phyloP scores from a whole-genome alignment of 2,888 invertebrate genomes.

The Prosopocoilus inquinatus region DNA sequence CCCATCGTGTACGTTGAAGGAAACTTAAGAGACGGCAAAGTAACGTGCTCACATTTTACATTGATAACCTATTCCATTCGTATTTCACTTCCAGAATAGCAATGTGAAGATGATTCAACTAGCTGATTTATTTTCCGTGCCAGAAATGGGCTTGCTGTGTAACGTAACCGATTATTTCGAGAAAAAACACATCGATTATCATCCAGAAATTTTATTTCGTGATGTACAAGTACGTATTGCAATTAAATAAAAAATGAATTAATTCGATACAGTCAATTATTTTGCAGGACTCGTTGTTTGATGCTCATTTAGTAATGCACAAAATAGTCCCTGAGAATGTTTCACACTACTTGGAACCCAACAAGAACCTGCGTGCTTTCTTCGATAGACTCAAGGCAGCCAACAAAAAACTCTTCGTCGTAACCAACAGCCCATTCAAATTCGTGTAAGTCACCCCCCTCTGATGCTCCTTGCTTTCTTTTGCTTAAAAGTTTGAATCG shows the following conservation, averaged over 20 bases:
- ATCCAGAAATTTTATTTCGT: slow-evolving; percentile 89
- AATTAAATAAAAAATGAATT: background rate
- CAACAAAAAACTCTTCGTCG: slow-evolving; percentile 87
- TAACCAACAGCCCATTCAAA: slow-evolving; percentile 94
- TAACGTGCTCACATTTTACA: slow-evolving; percentile 43
- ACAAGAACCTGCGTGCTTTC: slow-evolving; percentile 69
- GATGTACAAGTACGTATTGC: slow-evolving; percentile 29
- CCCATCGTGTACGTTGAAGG: slow-evolving; percentile 87
- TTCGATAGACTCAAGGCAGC: slow-evolving; percentile 71
- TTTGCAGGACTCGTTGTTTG: slow-evolving; percentile 78
- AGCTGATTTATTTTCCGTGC: slow-evolving; percentile 94
- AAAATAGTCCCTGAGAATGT: slow-evolving; percentile 80
- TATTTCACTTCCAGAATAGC: slow-evolving; percentile 51
- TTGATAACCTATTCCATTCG: slow-evolving; percentile 8
- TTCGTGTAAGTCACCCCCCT: slow-evolving; percentile 78
- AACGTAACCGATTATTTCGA: slow-evolving; percentile 94
- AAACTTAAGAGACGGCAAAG: slow-evolving; percentile 68
- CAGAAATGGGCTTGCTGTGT: slow-evolving; percentile 91
- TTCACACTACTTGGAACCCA: slow-evolving; percentile 75
- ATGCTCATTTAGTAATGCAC: slow-evolving; percentile 88
- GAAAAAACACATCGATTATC: slow-evolving; percentile 84
- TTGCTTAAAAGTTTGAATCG: no score
- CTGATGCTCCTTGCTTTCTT: background rate
- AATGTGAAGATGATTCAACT: slow-evolving; percentile 86
- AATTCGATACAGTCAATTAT: background rate